Base-by-base conservation (phyloP, 2,797 vertebrate genomes). In the Echiichthys vipera region DNA sequence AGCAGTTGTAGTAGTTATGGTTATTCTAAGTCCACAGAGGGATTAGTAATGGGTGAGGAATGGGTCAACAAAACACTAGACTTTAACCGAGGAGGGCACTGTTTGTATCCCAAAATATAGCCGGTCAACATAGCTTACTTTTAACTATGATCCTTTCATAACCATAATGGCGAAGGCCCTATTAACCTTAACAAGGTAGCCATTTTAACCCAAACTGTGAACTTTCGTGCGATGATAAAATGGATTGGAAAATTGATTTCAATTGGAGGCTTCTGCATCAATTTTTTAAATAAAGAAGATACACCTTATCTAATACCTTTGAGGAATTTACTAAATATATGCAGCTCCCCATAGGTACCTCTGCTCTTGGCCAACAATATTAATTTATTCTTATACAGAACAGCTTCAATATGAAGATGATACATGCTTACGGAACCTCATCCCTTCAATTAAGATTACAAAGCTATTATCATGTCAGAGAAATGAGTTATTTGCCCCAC, bases 391-490 rank as follows among this genome's bases (percentile, higher is more conserved):
- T 40, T 13, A 32, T 34, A 45, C 15, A 45, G 53, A 57, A 10
- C 29, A 57, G 20, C 51, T 13, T 18, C 36, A 45, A 34, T 47
- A 29, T 50, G n/a, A 74, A 40, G 40, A 37, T 42, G 22, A 32
- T 32, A 17, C 18, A 53, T 50, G 29, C 32, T 65, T n/a, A 34
- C 0, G 0, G 53, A 57, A 57, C 20, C 27, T 13, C 2, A 30
- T 54, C 27, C 10, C 3, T 51, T 64, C 24, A 13, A 14, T 58
- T 50, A 55, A 32, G 14, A 36, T 50, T 47, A 56, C 29, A 56
- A 56, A 83, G 43, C 70, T 80, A 53, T 71, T 72, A 67, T 65
- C 72, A 58, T 76, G 65, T 57, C 59, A 64, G 55, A 53, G 43
- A 54, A 64, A 66, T 58, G 36, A 63, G 30, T 58, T 77, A 46